A percentile compares a stretch with the other conserved stretches of the same genome.
These are phyloP conservation scores for Papilio polytes DNA, from an alignment of 1,140 invertebrate species.

Conservation along the genomic window DNA sequence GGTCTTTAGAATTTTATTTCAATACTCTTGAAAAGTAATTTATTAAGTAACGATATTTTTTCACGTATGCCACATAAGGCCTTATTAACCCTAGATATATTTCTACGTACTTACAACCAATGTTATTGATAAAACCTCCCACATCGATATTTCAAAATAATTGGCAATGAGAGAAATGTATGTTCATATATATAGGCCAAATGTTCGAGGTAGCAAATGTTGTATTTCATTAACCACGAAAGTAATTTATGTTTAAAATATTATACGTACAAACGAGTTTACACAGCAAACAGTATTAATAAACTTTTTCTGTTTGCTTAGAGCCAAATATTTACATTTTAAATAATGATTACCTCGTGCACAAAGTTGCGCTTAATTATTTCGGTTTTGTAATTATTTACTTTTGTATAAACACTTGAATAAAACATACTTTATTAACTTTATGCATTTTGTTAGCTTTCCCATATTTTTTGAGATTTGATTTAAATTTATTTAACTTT, in stretches of 20 bases:
- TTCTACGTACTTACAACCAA: neutral
- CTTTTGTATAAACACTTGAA: neutral
- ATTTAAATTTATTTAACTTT: neutral
- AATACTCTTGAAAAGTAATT: neutral
- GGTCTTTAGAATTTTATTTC: neutral
- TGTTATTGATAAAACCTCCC: conserved; percentile 9
- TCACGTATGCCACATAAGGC: neutral
- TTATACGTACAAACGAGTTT: conserved; percentile 35
- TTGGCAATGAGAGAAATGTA: conserved; percentile 6
- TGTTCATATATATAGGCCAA: neutral
- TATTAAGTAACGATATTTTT: neutral
- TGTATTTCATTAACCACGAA: conserved; percentile 38
- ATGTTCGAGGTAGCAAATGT: conserved; percentile 37
- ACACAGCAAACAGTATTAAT: conserved; percentile 38
- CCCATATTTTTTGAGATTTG: neutral
- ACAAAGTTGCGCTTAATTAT: conserved; percentile 24
- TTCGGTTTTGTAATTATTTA: conserved; percentile 6
- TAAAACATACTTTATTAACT: conserved; percentile 1
- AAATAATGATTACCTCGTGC: conserved; percentile 36
- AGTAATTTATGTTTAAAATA: conserved; percentile 40
- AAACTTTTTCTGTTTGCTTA: conserved; percentile 41
- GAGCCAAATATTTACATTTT: conserved; percentile 40
- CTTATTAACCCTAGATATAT: neutral
- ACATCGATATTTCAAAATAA: conserved; percentile 29
- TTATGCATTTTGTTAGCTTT: neutral